Base-by-base conservation (phyloP, 2,888 invertebrate genomes). In the Campoplex capitator region DNA sequence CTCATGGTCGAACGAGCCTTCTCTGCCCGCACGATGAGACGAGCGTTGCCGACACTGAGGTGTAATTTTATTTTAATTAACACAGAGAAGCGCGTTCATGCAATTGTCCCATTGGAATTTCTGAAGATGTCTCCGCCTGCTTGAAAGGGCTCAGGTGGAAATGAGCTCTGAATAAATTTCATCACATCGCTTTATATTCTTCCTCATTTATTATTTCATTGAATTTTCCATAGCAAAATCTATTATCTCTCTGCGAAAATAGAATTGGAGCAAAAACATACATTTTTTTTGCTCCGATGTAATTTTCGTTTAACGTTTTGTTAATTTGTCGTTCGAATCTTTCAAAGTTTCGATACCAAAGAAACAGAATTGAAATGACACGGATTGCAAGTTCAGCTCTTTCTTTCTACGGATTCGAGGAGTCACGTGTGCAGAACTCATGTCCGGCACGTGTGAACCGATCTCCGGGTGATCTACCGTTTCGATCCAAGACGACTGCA, bases 1-100 rank as follows among this genome's bases (percentile, higher is more conserved):
- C 92, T 92, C 92, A 92, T 93, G 91, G 85, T 86, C 88, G 89
- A 86, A 84, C 84, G 89, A 91, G 89, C 90, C 88, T 87, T 89
- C 83, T 32, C 75, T 86, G 51, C 35, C 76, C 56, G 68, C 86
- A 89, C 82, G 85, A 90, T 89, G 89, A 90, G 91, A 91, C 90
- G 45, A 74, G 88, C 71, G 77, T 35, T 54, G 54, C 83, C 82
- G 42, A 83, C 71, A 42, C 45, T 51, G 65, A 85, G 82, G 67
- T 42, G 79, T 88, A 89, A 89, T 90, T 90, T 89, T 79, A 84
- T 88, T 91, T 90, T 91, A 90, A 91, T 91, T 90, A 90, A 89
- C 32, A 68, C n/a, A 45, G 4, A 23, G 78, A 79, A 76, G 83
- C 79, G 84, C 83, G 78, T 79, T 85, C 75, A 67, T 85, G 71